Evolutionary conservation across 92 coral and sea anemone species (phyloP), one percentile per base, ranked within the genome.

Genomic region (Phenganax stokvisi): DNA sequence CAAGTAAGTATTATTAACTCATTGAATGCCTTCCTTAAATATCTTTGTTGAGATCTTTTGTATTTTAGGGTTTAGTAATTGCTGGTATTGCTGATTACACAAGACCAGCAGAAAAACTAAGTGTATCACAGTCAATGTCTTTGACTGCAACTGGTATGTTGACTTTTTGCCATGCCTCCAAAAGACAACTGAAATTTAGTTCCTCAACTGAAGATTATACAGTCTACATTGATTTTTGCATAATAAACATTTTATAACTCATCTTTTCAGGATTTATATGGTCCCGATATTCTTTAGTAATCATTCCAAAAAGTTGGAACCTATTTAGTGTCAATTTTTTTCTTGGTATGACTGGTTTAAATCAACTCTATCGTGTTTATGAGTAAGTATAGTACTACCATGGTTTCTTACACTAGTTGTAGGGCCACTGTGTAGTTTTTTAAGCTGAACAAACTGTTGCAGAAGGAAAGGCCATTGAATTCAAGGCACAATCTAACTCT

Each of bases 61-160:
- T 68, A 67, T 67, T 83, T 82, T 52, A 93, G 98, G 98, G 98
- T 29, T 89, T 93, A 12, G 98, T 93, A 37, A 86, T 93, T 67
- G 98, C 98, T 71, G 98, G 98, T 52, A 89, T 93, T 54, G 98
- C 98, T 59, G 98, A 93, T 70, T 90, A 87, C 72, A 96, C 98
- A 56, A 91, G 98, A 74, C 98, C 98, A 60, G 98, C 98, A 56
- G 98, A 93, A 29, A 93, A 84, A 81, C 91, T 93, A 56, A 93
- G 98, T 73, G 88, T 89, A 17, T 78, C 97, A n/a, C 98, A 94
- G 87, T 94, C 98, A 56, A 76, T 92, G 56, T 96, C 98, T 27
- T 73, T 94, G 61, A 89, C 91, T 17, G 98, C 98, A 79, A 94
- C 98, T 77, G 98, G 98, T 92, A 54, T 51, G 86, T 51, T 15